These are phyloP conservation scores for Toxonevra muliebris DNA, from an alignment of 2,888 invertebrate genomes.

Conservation along the genomic window DNA sequence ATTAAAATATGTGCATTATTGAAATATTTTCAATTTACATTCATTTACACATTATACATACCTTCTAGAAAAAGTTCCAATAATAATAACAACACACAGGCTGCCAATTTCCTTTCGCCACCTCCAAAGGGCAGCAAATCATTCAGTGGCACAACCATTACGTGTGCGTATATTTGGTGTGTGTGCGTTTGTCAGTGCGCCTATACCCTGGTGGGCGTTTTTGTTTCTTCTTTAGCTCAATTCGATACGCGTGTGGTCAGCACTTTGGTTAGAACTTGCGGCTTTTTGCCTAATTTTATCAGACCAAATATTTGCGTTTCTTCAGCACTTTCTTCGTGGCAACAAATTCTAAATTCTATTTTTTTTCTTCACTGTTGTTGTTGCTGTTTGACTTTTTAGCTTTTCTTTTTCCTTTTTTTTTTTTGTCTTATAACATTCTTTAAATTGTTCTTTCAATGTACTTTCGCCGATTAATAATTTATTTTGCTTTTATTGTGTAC, in stretches of 20 bases:
- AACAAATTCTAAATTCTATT: conserved; percentile 14
- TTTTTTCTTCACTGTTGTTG: conserved; percentile 25
- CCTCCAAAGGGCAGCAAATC: conserved; percentile 53
- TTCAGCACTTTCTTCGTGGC: conserved; percentile 9
- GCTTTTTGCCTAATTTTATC: conserved; percentile 31
- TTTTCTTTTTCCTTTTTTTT: conserved; percentile 1
- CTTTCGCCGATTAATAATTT: not conserved
- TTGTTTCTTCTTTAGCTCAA: too few species aligned
- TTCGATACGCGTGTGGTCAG: conserved; percentile 27
- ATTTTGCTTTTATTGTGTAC: too few species aligned
- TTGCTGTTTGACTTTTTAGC: conserved; percentile 4
- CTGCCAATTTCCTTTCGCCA: conserved; percentile 71
- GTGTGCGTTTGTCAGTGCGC: not conserved
- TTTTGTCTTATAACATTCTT: conserved; percentile 25
- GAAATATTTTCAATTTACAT: not conserved
- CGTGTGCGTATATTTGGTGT: conserved; percentile 17
- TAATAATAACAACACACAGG: conserved; percentile 74
- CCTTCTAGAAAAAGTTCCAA: conserved; percentile 77
- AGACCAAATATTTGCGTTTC: conserved; percentile 11
- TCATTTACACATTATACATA: conserved; percentile 61
- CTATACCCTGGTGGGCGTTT: not conserved
- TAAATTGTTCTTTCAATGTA: conserved; percentile 6
- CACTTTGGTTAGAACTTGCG: conserved; percentile 3
- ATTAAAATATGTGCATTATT: too few species aligned
- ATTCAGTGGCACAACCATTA: conserved; percentile 53